These are phyloP conservation scores for Falco novaeseelandiae DNA, from an alignment of 2,797 vertebrate genomes.

Conservation along the genomic window DNA sequence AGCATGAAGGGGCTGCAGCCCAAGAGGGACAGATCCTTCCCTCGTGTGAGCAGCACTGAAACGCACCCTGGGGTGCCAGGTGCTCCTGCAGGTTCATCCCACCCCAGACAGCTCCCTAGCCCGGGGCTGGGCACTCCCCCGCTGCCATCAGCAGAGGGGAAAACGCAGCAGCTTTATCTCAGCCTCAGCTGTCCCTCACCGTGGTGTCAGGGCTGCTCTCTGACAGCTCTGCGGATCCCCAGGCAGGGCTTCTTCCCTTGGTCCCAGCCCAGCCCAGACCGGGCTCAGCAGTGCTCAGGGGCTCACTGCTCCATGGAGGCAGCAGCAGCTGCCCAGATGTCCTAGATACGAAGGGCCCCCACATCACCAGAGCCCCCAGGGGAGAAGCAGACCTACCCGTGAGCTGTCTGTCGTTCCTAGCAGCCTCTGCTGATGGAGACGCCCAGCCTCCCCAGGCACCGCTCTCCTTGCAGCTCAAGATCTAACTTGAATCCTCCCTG, in stretches of 20 bases:
- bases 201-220: background rate
- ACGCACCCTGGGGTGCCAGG: rapidly evolving
- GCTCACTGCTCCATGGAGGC: background rate
- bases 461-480: background rate
- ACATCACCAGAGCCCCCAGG: background rate
- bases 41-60: background rate
- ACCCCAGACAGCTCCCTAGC: rapidly evolving
- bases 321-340: background rate
- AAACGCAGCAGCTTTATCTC: background rate
- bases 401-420: rapidly evolving
- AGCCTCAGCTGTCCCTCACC: background rate
- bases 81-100: background rate
- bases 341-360: background rate
- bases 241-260: background rate
- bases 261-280: background rate
- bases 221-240: background rate
- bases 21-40: background rate
- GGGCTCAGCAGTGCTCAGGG: background rate
- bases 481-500: background rate
- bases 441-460: background rate
- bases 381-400: background rate
- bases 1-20: background rate
- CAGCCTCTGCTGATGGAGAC: background rate
- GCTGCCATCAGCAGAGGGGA: background rate
- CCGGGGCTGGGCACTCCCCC: rapidly evolving